A percentile compares a stretch with the other conserved stretches of the same genome.
phyloP scores from a whole-genome alignment of 1,140 invertebrate species.

The Philotrypesis tridentata region DNA sequence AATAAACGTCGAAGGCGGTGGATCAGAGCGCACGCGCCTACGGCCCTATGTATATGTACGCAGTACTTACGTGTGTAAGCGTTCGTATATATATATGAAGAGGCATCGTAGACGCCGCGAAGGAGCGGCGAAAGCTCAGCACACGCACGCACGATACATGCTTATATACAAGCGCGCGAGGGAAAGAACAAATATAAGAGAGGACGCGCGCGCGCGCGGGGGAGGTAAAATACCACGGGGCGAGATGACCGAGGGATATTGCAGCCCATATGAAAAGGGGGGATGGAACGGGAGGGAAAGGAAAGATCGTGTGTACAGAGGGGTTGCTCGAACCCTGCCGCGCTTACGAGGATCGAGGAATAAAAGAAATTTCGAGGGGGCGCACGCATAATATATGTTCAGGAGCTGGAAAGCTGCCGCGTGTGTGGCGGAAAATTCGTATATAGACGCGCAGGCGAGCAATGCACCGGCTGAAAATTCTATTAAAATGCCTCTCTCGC shows the following conservation, averaged over 20 bases:
- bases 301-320: not conserved
- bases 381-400: not conserved
- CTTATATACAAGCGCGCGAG: slow-evolving; percentile 20
- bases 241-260: not conserved
- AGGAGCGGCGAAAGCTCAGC: not conserved
- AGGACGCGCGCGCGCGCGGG: not conserved
- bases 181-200: slow-evolving; percentile 19
- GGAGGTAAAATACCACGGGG: not conserved
- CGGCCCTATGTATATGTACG: not conserved
- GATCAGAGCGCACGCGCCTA: too few relatives aligned
- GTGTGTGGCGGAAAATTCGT: not conserved
- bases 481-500: too few relatives aligned
- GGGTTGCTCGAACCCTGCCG: not conserved
- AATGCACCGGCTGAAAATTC: too few relatives aligned
- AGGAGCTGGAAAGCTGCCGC: not conserved
- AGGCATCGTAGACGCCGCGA: slow-evolving; percentile 22
- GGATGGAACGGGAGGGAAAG: not conserved
- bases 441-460: too few relatives aligned
- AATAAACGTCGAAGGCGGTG: slow-evolving; percentile 45
- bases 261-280: not conserved
- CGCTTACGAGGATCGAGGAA: not conserved
- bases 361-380: not conserved
- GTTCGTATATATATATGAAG: not conserved
- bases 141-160: not conserved
- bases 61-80: too few relatives aligned